Conservation (phyloP, 2,888 invertebrate species). For the Anoplius nigerrimus region DNA sequence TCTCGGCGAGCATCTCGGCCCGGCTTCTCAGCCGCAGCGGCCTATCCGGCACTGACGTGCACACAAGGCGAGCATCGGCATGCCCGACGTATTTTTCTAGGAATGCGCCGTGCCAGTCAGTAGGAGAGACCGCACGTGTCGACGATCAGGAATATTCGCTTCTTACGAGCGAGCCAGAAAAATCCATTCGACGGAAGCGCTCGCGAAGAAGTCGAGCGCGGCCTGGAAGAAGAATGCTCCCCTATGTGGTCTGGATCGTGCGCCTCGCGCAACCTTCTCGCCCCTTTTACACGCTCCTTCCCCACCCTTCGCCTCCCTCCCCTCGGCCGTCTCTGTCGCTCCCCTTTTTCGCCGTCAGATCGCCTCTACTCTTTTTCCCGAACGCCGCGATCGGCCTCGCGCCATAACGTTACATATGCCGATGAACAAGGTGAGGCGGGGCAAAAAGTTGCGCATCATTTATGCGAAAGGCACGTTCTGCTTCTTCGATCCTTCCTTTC, state of each 20-base stretch:
- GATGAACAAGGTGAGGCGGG: slow-evolving; percentile 60
- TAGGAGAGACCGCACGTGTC: slow-evolving; percentile 49
- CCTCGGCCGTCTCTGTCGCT: slow-evolving; percentile 7
- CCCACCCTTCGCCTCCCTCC: background rate
- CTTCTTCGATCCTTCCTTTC: background rate
- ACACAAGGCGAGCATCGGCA: too few species aligned
- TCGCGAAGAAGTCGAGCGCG: slow-evolving; percentile 44
- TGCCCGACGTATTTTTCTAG: slow-evolving; percentile 44
- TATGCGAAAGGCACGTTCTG: slow-evolving; percentile 42
- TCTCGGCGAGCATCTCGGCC: background rate
- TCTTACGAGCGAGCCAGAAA: slow-evolving; percentile 44
- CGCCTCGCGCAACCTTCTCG: slow-evolving; percentile 36
- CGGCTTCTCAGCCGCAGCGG: slow-evolving; percentile 19
- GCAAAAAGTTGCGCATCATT: slow-evolving; percentile 58
- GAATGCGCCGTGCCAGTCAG: slow-evolving; percentile 23
- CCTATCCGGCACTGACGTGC: slow-evolving; percentile 3
- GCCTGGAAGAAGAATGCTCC: slow-evolving; percentile 33
- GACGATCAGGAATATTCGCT: slow-evolving; percentile 42
- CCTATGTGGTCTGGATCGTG: slow-evolving; percentile 42
- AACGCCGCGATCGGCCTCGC: slow-evolving; percentile 12
- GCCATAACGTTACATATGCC: slow-evolving; percentile 51
- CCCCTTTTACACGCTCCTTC: slow-evolving; percentile 2
- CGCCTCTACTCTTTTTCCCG: slow-evolving; percentile 5
- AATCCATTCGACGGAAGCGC: slow-evolving; percentile 53
- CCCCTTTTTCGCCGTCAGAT: slow-evolving; percentile 17